phyloP scores from a whole-genome alignment of 1,140 invertebrate species.

The Dinoponera quadriceps region DNA sequence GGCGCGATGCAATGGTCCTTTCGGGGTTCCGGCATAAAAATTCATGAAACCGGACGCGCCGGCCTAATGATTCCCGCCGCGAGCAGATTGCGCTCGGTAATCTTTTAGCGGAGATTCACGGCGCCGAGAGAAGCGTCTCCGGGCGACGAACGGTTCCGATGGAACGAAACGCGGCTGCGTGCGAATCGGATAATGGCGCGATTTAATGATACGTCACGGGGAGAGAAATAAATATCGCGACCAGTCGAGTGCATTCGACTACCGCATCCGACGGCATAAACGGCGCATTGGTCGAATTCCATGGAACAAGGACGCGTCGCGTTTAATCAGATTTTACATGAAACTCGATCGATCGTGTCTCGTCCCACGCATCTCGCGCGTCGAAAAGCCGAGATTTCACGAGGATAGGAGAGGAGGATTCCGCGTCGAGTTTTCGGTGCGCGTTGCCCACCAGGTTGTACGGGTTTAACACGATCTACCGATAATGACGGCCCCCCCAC shows the following conservation, averaged over 20 bases:
- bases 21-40: slow-evolving; percentile 31
- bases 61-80: slow-evolving; percentile 10
- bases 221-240: no score
- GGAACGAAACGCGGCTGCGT: no score
- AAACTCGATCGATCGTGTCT: not conserved
- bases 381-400: slow-evolving; percentile 21
- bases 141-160: no score
- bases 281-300: no score
- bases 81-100: not conserved
- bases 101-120: not conserved
- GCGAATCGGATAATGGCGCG: no score
- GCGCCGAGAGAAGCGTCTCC: not conserved
- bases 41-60: slow-evolving; percentile 40
- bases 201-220: no score
- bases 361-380: no score
- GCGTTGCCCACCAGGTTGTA: slow-evolving; percentile 64
- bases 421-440: slow-evolving; percentile 56
- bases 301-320: no score
- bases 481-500: slow-evolving; percentile 76
- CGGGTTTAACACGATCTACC: slow-evolving; percentile 75
- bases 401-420: slow-evolving; percentile 23
- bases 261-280: no score
- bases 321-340: not conserved
- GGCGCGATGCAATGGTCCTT: slow-evolving; percentile 7
- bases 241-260: no score